Conservation (phyloP, 2,797 vertebrate genomes). For the Acanthis flammea region DNA sequence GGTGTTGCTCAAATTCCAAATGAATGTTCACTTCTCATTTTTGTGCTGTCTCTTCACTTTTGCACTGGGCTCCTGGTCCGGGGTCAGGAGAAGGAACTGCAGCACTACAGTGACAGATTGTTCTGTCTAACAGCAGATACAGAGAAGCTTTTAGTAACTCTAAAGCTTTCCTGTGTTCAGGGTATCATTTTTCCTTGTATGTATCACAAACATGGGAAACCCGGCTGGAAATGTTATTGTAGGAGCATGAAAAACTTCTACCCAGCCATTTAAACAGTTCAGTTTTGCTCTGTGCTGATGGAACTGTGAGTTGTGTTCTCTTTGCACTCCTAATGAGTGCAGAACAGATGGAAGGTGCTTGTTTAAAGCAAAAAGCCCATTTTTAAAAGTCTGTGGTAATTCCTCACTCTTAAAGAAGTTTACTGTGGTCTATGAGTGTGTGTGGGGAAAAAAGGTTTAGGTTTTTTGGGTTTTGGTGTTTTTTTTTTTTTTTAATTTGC, state of each 20-base stretch:
- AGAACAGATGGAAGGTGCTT: conserved; percentile 34
- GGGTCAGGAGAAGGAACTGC: not conserved
- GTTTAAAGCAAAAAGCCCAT: conserved; percentile 2
- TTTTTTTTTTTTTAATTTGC: not conserved
- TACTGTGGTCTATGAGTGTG: not conserved
- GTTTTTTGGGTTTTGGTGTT: too few species aligned
- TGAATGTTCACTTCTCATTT: not conserved
- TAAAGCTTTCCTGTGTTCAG: not conserved
- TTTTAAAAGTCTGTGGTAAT: not conserved
- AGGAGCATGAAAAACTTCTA: not conserved
- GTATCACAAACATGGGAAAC: not conserved
- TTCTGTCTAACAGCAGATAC: not conserved
- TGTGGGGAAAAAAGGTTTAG: not conserved
- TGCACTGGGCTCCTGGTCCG: accelerated
- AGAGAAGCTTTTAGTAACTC: not conserved
- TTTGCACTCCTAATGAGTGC: conserved; percentile 7
- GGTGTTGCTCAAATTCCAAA: not conserved
- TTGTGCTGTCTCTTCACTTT: not conserved
- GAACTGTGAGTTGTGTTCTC: not conserved
- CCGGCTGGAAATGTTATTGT: not conserved
- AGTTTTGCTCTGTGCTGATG: not conserved
- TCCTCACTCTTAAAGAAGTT: conserved; percentile 4
- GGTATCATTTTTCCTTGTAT: not conserved
- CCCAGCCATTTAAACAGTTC: not conserved
- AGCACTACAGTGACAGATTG: accelerated